Evolutionary conservation across 1,140 invertebrate genomes (phyloP), one percentile per base, ranked within the genome.

Genomic region (Bombus sibiricus): DNA sequence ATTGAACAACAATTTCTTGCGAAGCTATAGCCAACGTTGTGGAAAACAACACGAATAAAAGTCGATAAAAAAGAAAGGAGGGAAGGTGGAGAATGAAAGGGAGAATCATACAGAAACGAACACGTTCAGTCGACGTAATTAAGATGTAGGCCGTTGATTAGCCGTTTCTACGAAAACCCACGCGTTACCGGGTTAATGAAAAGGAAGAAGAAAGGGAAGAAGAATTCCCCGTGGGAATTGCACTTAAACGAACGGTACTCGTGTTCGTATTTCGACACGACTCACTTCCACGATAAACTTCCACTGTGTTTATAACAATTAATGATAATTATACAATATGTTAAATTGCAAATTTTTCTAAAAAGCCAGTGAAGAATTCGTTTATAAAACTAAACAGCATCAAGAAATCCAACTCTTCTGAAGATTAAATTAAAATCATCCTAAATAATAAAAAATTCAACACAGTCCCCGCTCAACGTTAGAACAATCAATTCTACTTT

Each of bases 81-180:
- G 13, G 59, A 57, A 59, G 28, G 41, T 6, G 32, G 15, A 66
- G 47, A 57, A 62, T 22, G 53, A 83, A 79, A 88, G 34, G 62
- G 53, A 86, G 62, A 62, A 34, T 80, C 73, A 41, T 43, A 82
- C 13, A 62, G 79, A 37, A 68, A 76, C 18, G 71, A 81, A 71
- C 34, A 66, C 37, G 43, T 81, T 34, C 62, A n/a, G 66, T n/a
- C 43, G 59, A 76, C 53, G 68, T 57, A 87, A 81, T 73, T 43
- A 53, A 87, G 81, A 89, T 89, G 77, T 81, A 86, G 77, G 39
- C 47, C 78, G 34, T 22, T 32, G 88, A 87, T 89, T 81, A 87
- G 39, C 57, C 13, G 37, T 37, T 84, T 81, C 64, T 41, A 37
- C 39, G 82, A 88, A 88, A 84, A 74, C 43, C 59, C 57, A 68